Evolutionary conservation across 1,140 invertebrate genomes (phyloP).

Genomic region (Popillia japonica): DNA sequence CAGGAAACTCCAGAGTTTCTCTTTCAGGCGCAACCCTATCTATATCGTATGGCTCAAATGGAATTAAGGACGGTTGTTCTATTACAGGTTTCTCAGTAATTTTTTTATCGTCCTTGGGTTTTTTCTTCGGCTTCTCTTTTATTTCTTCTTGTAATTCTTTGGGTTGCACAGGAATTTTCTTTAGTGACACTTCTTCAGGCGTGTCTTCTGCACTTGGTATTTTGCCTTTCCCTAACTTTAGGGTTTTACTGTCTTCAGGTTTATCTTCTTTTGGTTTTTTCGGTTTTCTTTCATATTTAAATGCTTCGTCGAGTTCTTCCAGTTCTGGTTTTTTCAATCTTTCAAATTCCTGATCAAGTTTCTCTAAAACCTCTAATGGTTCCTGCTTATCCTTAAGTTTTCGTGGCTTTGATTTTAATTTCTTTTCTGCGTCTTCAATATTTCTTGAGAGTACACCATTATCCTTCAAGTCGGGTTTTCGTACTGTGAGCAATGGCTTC

Average conservation of each 20-base stretch:
- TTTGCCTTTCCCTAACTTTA: constrained; percentile 63
- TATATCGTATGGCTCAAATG: constrained; percentile 51
- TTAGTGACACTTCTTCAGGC: constrained; percentile 57
- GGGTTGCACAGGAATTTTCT: constrained; percentile 55
- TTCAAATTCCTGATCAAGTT: constrained; percentile 73
- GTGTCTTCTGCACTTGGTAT: constrained; percentile 62
- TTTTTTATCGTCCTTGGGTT: constrained; percentile 52
- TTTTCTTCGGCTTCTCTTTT: constrained; percentile 41
- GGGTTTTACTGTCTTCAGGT: constrained; percentile 59
- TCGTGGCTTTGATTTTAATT: constrained; percentile 64
- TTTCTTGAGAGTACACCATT: constrained; percentile 75
- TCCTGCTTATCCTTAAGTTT: constrained; percentile 68
- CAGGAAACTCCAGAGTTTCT: constrained; percentile 48
- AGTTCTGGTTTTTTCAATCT: constrained; percentile 56
- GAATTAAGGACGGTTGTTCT: constrained; percentile 53
- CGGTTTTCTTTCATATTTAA: constrained; percentile 50
- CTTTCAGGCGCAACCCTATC: constrained; percentile 42
- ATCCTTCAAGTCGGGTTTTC: constrained; percentile 65
- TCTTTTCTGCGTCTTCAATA: constrained; percentile 72
- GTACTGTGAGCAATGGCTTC: constrained; percentile 62
- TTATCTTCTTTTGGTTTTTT: constrained; percentile 52
- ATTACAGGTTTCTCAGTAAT: constrained; percentile 47
- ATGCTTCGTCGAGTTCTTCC: constrained; percentile 59
- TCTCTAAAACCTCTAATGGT: constrained; percentile 67
- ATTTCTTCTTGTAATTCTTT: constrained; percentile 54